Base-by-base conservation (phyloP, 2,113 vertebrate genomes). In the Chaetodon trifascialis region DNA sequence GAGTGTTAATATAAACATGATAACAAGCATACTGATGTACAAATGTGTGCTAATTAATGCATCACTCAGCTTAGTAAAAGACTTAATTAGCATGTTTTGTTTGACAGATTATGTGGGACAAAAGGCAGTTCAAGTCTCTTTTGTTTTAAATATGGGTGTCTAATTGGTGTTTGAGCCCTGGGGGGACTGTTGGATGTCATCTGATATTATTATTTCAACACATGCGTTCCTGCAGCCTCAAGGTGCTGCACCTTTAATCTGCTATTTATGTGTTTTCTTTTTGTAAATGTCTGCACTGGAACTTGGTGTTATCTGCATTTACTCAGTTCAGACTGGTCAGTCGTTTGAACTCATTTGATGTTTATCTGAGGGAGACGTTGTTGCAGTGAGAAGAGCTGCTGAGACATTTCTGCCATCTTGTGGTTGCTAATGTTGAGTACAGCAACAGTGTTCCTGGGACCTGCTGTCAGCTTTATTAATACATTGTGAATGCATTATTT, bases 341-440 rank as follows among this genome's bases (percentile, higher is more conserved):
- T 51, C 4, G 21, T 7, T 25, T 3, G 19, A 51, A 51, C 38
- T 8, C 1, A n/a, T 64, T 14, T 64, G 11, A 3, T 30, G 3
- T 30, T 30, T 30, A 2, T 30, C 30, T 30, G 30, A 30, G 30
- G 30, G 21, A 25, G 51, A 23, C 17, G 0, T 0, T 36, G 58
- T 11, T 62, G 8, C 72, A 23, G 30, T 34, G 12, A 36, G 42
- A 30, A 52, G 15, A 21, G 4, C 36, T 11, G 11, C n/a, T 60
- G 40, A 21, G 44, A 40, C 63, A 36, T 46, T 2, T n/a, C 15
- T 74, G 71, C 79, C 71, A 67, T 44, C 79, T 60, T n/a, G 63
- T 81, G 79, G 71, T 34, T 7, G 17, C 1, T 25, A 2, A 4
- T 4, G 19, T 19, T 55, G 11, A 46, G 1, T 25, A 46, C 63